Evolutionary conservation across 2,888 invertebrate species (phyloP), one percentile per base, ranked within the genome.

Genomic region (Tuberolachnus salignus): DNA sequence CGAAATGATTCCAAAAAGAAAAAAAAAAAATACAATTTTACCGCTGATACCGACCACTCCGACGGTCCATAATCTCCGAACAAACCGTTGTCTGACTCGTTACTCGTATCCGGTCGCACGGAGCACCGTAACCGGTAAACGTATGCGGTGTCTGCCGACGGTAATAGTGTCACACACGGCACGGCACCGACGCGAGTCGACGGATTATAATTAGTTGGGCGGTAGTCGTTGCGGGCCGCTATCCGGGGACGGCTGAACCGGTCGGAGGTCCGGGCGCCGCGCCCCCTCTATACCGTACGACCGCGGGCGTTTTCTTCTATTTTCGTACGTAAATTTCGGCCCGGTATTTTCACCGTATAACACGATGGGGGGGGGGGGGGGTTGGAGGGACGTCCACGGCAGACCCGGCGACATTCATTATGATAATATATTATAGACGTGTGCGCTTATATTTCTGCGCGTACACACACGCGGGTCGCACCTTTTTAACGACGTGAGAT

Each of bases 401-500:
- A 75, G 67, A 57, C 74, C 23, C 51, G 34, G 51, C 14, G 44
- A 74, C 67, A 26, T 67, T 51, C 61, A 72, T 72, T 66, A 66
- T n/a, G n/a, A n/a, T 73, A 61, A 21, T 44, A 71, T 21, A 49
- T 49, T 69, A 61, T 46, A 44, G 51, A 51, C 26, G 21, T 14
- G 9, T 46, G 21, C 11, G 55, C 21, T 14, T 46, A 64, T 9
- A 51, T 34, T 19, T 46, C 34, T 42, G 21, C 23, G 26, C 23
- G 23, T 11, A 23, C 3, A 26, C 57, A 46, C 57, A 46, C 57
- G 49, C 26, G 26, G 21, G 21, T 44, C 34, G 34, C 55, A 75
- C 75, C 67, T 75, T 66, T 57, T 67, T 75, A 75, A 75, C 75
- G 75, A 75, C 66, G 46, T 34, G 66, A 75, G 75, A 75, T 75